These are phyloP conservation scores for Gadopsis marmoratus DNA, from an alignment of 2,797 vertebrate genomes.

Conservation along the genomic window DNA sequence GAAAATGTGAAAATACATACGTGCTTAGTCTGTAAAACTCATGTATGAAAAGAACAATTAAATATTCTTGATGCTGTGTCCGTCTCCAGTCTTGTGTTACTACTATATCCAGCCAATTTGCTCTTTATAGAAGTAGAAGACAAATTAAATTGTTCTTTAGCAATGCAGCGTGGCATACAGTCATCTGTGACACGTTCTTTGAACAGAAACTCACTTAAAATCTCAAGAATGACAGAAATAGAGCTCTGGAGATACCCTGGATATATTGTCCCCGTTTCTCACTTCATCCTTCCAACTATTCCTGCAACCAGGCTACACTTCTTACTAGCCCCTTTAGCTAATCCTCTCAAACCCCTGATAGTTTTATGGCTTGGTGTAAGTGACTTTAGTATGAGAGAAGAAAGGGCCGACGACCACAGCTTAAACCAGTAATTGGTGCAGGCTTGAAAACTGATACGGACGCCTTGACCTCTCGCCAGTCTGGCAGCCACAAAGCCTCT, in stretches of 20 bases:
- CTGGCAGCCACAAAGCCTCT: constrained; percentile 64
- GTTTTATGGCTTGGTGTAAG: constrained; percentile 80
- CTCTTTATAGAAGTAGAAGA: neutral
- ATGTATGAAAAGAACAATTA: neutral
- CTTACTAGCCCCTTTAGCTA: constrained; percentile 63
- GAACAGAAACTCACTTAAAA: constrained; percentile 5
- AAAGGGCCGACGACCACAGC: constrained; percentile 73
- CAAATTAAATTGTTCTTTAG: neutral
- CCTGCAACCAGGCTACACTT: constrained; percentile 55
- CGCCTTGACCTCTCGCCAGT: constrained; percentile 67
- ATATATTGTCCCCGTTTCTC: constrained; percentile 2
- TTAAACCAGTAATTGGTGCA: constrained; percentile 80
- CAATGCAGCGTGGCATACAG: neutral
- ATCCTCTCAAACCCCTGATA: constrained; percentile 75
- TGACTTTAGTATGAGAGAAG: constrained; percentile 75
- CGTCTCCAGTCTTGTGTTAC: neutral
- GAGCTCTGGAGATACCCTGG: neutral
- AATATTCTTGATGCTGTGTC: neutral
- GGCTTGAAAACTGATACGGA: constrained; percentile 76
- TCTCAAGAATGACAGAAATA: neutral
- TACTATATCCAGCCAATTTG: neutral
- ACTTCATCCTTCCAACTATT: constrained; percentile 27
- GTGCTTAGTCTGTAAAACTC: neutral
- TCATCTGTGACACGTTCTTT: neutral
- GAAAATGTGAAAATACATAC: neutral